A percentile compares a stretch with the other conserved stretches of the same genome.
phyloP scores from a whole-genome alignment of 2,113 vertebrate species.

The Zingel zingel region DNA sequence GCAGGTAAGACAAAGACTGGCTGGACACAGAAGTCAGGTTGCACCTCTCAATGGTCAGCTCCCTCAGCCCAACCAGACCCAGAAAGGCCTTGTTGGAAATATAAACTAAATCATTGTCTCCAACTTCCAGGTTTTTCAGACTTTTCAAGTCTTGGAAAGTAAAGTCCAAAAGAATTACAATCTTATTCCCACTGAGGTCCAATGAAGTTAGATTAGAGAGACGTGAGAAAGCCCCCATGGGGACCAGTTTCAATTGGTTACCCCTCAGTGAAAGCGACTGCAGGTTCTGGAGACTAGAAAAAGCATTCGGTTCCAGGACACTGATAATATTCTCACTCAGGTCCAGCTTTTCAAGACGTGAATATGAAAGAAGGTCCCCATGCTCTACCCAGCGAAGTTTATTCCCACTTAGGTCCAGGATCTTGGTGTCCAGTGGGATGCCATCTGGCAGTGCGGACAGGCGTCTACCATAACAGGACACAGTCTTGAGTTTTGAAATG shows the following conservation, averaged over 20 bases:
- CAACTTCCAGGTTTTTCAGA: conserved; percentile 92
- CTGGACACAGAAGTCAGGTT: conserved; percentile 95
- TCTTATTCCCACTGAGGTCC: conserved; percentile 96
- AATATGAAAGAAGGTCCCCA: conserved; percentile 87
- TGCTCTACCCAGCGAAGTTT: conserved; percentile 95
- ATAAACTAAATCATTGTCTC: conserved; percentile 97
- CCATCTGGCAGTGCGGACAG: conserved; percentile 92
- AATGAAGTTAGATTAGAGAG: conserved; percentile 93
- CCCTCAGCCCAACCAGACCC: conserved; percentile 89
- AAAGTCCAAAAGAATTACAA: conserved; percentile 96
- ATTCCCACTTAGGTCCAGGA: conserved; percentile 94
- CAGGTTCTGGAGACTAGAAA: conserved; percentile 89
- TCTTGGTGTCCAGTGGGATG: conserved; percentile 90
- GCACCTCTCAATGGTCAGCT: conserved; percentile 95
- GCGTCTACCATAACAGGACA: conserved; percentile 91
- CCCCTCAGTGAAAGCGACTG: conserved; percentile 89
- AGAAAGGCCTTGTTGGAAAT: conserved; percentile 95
- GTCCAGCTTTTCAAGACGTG: conserved; percentile 92
- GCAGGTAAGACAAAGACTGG: conserved; percentile 93
- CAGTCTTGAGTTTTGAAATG: conserved; percentile 82
- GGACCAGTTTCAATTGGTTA: conserved; percentile 95
- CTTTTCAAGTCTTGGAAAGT: conserved; percentile 93
- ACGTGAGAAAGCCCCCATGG: conserved; percentile 92
- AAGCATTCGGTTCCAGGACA: conserved; percentile 94
- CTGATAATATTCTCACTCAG: conserved; percentile 95